Evolutionary conservation across 2,113 vertebrate species (phyloP).

Genomic region (Gadus macrocephalus): DNA sequence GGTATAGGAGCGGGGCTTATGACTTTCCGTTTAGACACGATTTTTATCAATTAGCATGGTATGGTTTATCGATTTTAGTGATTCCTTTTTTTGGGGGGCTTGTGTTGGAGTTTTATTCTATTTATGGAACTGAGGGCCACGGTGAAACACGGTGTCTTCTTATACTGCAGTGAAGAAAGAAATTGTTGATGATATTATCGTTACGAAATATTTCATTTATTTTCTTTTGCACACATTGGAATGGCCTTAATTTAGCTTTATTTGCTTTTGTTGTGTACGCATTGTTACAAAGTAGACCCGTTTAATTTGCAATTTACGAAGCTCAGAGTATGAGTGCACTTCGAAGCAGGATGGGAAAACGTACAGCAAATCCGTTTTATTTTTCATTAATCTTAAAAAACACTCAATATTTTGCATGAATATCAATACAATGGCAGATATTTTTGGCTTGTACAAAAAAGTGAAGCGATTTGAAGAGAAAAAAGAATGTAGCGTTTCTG

Average conservation of each 20-base stretch:
- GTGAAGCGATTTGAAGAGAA: slow-evolving; percentile 81
- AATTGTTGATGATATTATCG: slow-evolving; percentile 28
- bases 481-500: slow-evolving; percentile 97
- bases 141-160: slow-evolving; percentile 33
- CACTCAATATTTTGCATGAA: slow-evolving; percentile 87
- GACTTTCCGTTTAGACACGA: slow-evolving; percentile 25
- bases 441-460: slow-evolving; percentile 92
- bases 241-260: slow-evolving; percentile 87
- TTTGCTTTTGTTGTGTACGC: slow-evolving; percentile 74
- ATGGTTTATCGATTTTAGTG: slow-evolving; percentile 49
- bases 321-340: slow-evolving; percentile 65
- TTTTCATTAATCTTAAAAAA: slow-evolving; percentile 81
- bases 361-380: slow-evolving; percentile 76
- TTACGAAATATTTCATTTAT: slow-evolving; percentile 33
- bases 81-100: slow-evolving; percentile 23
- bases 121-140: slow-evolving; percentile 29
- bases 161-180: slow-evolving; percentile 51
- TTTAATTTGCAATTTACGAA: slow-evolving; percentile 64
- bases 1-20: no score
- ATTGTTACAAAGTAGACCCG: slow-evolving; percentile 78
- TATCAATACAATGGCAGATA: slow-evolving; percentile 83
- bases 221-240: slow-evolving; percentile 77
- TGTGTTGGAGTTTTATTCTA: slow-evolving; percentile 41
- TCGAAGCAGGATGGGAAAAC: slow-evolving; percentile 54
- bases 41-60: slow-evolving; percentile 63